A percentile compares a stretch with the other conserved stretches of the same genome.
phyloP scores from a whole-genome alignment of 2,113 vertebrate species.

The Proterorhinus semilunaris region DNA sequence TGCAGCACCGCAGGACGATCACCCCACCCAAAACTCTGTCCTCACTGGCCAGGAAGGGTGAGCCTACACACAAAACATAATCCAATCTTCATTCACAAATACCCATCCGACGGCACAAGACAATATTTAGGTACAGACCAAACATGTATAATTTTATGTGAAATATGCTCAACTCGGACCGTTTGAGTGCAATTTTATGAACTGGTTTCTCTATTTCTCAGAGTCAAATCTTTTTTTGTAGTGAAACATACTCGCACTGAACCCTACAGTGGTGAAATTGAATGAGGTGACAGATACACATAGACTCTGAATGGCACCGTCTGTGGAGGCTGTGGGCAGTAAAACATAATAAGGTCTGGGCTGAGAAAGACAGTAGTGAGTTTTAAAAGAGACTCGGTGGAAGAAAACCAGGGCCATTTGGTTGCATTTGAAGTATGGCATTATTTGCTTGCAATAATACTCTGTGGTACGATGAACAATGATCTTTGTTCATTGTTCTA shows the following conservation, averaged over 20 bases:
- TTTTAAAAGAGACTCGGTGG: constrained; percentile 24
- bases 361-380: constrained; percentile 21
- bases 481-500: constrained; percentile 35
- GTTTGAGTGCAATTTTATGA: constrained; percentile 57
- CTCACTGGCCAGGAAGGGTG: constrained; percentile 92
- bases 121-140: constrained; percentile 2
- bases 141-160: constrained; percentile 8
- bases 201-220: constrained; percentile 48
- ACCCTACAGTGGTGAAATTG: constrained; percentile 24
- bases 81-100: constrained; percentile 5
- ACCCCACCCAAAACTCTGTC: constrained; percentile 95
- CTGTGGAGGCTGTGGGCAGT: constrained; percentile 28
- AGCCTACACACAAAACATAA: constrained; percentile 78
- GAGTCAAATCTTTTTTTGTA: constrained; percentile 9
- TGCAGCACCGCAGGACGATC: constrained; percentile 92
- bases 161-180: neutral
- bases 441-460: constrained; percentile 31
- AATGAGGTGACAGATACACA: constrained; percentile 44
- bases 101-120: constrained; percentile 15
- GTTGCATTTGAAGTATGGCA: constrained; percentile 30
- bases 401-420: constrained; percentile 31
- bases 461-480: constrained; percentile 16
- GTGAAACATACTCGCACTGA: constrained; percentile 8
- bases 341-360: constrained; percentile 27
- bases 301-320: constrained; percentile 15